Evolutionary conservation across 2,888 invertebrate species (phyloP), one percentile per base, ranked within the genome.

Genomic region (Plagodis dolabraria): DNA sequence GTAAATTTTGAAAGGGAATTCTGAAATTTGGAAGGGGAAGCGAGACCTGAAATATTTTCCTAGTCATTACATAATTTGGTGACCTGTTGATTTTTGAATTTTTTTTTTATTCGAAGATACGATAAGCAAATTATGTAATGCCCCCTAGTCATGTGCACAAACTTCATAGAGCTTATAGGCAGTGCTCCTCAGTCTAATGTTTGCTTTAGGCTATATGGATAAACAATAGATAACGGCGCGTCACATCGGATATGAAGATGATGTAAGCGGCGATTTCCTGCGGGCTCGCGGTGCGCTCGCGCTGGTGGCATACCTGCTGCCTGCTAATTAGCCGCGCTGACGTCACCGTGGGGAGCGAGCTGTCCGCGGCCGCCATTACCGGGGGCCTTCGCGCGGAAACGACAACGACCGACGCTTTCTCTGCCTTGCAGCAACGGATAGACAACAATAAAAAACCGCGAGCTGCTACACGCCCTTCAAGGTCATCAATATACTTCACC

Each of bases 341-440:
- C 91, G 89, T 91, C 91, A 92, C 71, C 71, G 78, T 76, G 80
- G 74, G 84, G 85, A 83, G 82, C 80, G 77, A 54, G 77, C 82
- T 77, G 47, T 50, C 56, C 57, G 69, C 75, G 70, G n/a, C n/a
- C 75, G 85, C 85, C 84, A 89, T 91, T 90, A 92, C 79, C 69
- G 81, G 77, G 76, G 74, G 87, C 90, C 87, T 79, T 89, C 87
- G 87, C 87, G 92, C 87, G 90, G 88, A 91, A 90, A 91, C 86
- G 89, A 90, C 90, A 89, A 90, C 86, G 90, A 87, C 90, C 91
- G 88, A 70, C 78, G 89, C 88, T 91, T 90, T 92, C 90, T 87
- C 87, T 85, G 80, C 72, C 77, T 70, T 71, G 73, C 79, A 75
- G 74, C 77, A 76, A 64, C 69, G 69, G 74, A 71, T 53, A 45